Evolutionary conservation across 2,888 invertebrate species (phyloP).

Genomic region (Patella depressa): DNA sequence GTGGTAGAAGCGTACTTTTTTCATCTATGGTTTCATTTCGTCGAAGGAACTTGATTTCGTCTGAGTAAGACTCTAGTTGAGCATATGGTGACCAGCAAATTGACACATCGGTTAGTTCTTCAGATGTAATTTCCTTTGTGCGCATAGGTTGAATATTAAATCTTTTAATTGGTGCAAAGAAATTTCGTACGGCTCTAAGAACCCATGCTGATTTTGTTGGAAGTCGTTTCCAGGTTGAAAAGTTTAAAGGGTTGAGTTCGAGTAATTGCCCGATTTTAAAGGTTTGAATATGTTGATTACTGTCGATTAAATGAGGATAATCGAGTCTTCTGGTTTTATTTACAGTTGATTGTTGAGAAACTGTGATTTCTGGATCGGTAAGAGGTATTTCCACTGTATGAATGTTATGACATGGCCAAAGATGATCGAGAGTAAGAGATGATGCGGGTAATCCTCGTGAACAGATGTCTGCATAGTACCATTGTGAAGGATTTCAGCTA

Average conservation of each 20-base stretch:
- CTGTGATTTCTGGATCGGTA: not conserved
- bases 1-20: no score
- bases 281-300: no score
- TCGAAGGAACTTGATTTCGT: no score
- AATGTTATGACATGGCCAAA: not conserved
- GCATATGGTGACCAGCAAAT: no score
- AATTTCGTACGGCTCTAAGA: slow-evolving; percentile 10
- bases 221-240: slow-evolving; percentile 6
- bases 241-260: not conserved
- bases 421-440: not conserved
- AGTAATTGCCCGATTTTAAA: no score
- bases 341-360: not conserved
- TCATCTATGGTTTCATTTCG: no score
- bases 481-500: slow-evolving; percentile 6
- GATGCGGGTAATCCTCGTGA: slow-evolving; percentile 1
- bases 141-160: not conserved
- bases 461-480: slow-evolving; percentile 4
- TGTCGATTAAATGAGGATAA: no score
- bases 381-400: not conserved
- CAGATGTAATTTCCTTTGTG: no score
- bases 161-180: not conserved
- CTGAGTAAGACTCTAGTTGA: no score
- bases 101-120: no score
- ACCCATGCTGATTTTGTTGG: not conserved
- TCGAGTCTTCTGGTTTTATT: not conserved